phyloP scores from a whole-genome alignment of 92 coral and sea anemone species.

The Palythoa grandis region DNA sequence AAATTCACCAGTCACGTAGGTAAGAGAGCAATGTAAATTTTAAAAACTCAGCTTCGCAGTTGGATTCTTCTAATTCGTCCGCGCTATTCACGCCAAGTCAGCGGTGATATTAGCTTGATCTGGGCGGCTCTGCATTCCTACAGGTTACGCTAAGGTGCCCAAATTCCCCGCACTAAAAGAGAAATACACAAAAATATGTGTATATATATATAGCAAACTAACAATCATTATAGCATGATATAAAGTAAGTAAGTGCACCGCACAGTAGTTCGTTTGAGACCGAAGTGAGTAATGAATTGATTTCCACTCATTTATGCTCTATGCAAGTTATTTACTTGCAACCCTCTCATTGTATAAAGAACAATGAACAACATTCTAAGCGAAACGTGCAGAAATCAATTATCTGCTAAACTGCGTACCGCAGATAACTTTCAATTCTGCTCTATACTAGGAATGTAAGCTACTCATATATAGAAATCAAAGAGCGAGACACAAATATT shows the following conservation, averaged over 20 bases:
- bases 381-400: conserved; percentile 44
- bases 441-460: neutral
- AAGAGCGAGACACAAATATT: conserved; percentile 18
- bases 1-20: neutral
- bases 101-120: conserved; percentile 14
- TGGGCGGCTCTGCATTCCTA: conserved; percentile 17
- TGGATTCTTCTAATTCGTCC: neutral
- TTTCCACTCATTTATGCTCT: neutral
- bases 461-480: conserved; percentile 13
- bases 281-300: neutral
- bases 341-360: neutral
- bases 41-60: conserved; percentile 13
- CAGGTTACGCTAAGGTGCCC: conserved; percentile 40
- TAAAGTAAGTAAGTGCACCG: conserved; percentile 30
- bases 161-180: conserved; percentile 29
- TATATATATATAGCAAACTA: conserved; percentile 9
- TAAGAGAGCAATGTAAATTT: neutral
- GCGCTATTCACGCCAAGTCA: neutral
- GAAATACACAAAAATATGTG: neutral
- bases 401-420: conserved; percentile 49
- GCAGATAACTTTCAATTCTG: conserved; percentile 14
- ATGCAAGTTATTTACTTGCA: neutral
- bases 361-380: no score
- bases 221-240: conserved; percentile 2
- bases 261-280: no score